Conservation (phyloP, 2,113 vertebrate genomes). For the Saccopteryx bilineata region DNA sequence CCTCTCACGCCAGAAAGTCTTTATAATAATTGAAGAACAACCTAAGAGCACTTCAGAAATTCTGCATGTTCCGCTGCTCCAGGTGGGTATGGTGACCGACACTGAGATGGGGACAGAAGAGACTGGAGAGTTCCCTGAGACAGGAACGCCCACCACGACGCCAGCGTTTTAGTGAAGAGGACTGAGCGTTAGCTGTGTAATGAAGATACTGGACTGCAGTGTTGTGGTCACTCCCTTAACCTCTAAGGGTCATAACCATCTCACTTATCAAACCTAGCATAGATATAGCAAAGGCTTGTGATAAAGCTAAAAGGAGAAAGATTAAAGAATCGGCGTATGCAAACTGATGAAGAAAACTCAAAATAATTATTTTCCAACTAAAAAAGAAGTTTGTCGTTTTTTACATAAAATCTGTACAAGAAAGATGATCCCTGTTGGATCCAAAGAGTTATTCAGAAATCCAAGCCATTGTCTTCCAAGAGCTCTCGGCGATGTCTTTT, state of each 20-base stretch:
- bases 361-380: background rate
- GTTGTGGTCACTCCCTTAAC: background rate
- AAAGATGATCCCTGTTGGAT: background rate
- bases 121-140: background rate
- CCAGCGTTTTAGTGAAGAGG: background rate
- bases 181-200: background rate
- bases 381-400: background rate
- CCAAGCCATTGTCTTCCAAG: background rate
- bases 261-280: background rate
- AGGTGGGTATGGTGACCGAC: background rate
- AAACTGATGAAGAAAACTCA: background rate
- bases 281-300: background rate
- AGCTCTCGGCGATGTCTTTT: too few species aligned
- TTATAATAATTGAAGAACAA: background rate
- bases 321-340: background rate
- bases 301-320: background rate
- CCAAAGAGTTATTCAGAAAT: background rate
- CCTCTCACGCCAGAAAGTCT: background rate
- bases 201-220: background rate
- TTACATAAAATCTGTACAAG: background rate
- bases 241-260: background rate
- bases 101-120: background rate
- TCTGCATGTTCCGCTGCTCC: background rate
- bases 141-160: fast-evolving
- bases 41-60: background rate